Evolutionary conservation across 2,797 vertebrate species (phyloP), one percentile per base, ranked within the genome.

Genomic region (Chrosomus eos): DNA sequence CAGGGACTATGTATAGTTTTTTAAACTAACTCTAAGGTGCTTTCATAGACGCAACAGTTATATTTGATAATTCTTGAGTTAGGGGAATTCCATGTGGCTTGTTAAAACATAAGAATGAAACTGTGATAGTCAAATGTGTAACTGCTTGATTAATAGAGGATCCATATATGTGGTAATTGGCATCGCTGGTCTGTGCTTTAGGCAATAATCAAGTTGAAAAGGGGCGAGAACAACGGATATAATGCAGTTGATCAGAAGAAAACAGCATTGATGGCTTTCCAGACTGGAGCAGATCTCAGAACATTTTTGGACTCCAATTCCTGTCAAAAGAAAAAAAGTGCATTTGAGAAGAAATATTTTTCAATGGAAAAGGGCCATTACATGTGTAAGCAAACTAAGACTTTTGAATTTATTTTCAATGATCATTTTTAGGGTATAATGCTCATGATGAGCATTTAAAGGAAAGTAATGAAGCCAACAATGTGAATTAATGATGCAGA

Each of bases 211-310:
- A 66, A 43, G 74, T 43, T n/a, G 9, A 60, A 14, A 77, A 26
- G n/a, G 23, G 36, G 75, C 79, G 40, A 73, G 16, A 38, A 82
- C 28, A 71, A 60, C 14, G 5, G 66, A 86, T 73, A 66, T 72
- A 55, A 40, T 51, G 13, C 7, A 45, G 33, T 43, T 43, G 28
- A 82, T 66, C 21, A 67, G 60, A 66, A 53, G 53, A 31, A n/a
- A n/a, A 82, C 18, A 48, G 71, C 58, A 21, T 43, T 51, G 28
- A 79, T 82, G 45, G 82, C 74, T 86, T 82, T 31, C 58, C 85
- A 86, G 80, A 51, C 80, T 7, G 40, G 40, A 62, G 23, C 48
- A 11, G 14, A 58, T 76, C 83, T 23, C 68, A n/a, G 72, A 19
- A 64, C 7, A 36, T 68, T 85, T 53, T 16, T 51, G 26, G 26